These are phyloP conservation scores for Erythrocercus mccallii DNA, from an alignment of 2,113 vertebrate genomes.

Conservation along the genomic window DNA sequence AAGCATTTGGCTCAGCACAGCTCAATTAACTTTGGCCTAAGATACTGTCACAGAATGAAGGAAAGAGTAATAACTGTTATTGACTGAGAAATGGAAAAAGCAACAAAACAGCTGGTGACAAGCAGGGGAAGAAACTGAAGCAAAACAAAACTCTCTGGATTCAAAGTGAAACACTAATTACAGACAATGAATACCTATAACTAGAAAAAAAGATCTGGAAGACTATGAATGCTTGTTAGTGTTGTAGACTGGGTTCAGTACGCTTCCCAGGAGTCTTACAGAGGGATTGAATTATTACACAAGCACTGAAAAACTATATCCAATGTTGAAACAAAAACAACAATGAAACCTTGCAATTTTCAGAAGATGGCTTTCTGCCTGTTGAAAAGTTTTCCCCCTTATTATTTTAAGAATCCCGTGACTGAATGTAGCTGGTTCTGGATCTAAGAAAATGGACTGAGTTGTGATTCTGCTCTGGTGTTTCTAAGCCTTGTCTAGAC, in stretches of 20 bases:
- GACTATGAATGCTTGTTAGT: background rate
- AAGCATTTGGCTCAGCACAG: background rate
- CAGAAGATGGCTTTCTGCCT: conserved; percentile 7
- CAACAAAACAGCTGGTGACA: background rate
- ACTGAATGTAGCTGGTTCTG: background rate
- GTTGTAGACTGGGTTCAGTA: background rate
- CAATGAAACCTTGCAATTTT: background rate
- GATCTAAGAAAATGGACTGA: background rate
- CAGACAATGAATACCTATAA: background rate
- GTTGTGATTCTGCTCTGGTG: background rate
- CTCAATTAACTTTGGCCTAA: background rate
- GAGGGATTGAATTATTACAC: background rate
- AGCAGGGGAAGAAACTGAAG: background rate
- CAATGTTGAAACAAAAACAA: background rate
- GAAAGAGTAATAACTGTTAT: background rate
- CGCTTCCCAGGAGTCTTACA: background rate
- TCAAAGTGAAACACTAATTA: background rate
- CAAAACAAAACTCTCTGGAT: background rate
- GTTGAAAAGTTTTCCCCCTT: background rate
- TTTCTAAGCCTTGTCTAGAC: background rate
- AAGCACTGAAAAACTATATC: background rate
- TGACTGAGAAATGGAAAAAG: background rate
- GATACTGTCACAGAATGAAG: background rate
- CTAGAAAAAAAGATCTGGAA: background rate
- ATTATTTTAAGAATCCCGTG: conserved; percentile 3